phyloP scores from a whole-genome alignment of 2,888 invertebrate species.

The Marasmarcha lunaedactyla region DNA sequence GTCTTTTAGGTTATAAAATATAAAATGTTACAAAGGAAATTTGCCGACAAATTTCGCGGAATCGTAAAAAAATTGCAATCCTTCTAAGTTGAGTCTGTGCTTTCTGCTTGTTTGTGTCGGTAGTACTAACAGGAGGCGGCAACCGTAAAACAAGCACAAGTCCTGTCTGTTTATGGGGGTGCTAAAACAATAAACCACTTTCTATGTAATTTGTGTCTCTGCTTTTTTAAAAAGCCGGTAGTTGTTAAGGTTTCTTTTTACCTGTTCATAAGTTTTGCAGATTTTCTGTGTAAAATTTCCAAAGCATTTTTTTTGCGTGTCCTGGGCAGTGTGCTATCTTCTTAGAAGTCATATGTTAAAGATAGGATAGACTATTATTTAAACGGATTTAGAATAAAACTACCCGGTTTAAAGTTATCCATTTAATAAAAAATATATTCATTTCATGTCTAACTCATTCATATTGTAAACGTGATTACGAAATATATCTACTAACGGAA shows the following conservation, averaged over 20 bases:
- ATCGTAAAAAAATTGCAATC: conserved; percentile 2
- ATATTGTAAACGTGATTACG: too few species aligned
- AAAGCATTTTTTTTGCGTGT: too few species aligned
- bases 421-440: too few species aligned
- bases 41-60: neutral
- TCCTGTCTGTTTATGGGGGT: conserved; percentile 32
- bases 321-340: too few species aligned
- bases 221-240: conserved; percentile 18
- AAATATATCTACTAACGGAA: too few species aligned
- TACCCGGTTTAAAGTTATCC: too few species aligned
- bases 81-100: neutral
- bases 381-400: too few species aligned
- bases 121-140: conserved; percentile 31
- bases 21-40: neutral
- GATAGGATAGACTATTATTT: too few species aligned
- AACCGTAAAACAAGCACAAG: conserved; percentile 36
- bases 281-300: conserved; percentile 19
- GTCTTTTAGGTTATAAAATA: neutral
- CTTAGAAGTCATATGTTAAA: too few species aligned
- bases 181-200: conserved; percentile 51
- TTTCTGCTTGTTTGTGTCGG: conserved; percentile 12
- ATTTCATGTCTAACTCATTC: too few species aligned
- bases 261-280: conserved; percentile 37
- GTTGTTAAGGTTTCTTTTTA: conserved; percentile 22
- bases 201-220: conserved; percentile 21